phyloP scores from a whole-genome alignment of 2,888 invertebrate genomes.

The Acanthacorydalis orientalis region DNA sequence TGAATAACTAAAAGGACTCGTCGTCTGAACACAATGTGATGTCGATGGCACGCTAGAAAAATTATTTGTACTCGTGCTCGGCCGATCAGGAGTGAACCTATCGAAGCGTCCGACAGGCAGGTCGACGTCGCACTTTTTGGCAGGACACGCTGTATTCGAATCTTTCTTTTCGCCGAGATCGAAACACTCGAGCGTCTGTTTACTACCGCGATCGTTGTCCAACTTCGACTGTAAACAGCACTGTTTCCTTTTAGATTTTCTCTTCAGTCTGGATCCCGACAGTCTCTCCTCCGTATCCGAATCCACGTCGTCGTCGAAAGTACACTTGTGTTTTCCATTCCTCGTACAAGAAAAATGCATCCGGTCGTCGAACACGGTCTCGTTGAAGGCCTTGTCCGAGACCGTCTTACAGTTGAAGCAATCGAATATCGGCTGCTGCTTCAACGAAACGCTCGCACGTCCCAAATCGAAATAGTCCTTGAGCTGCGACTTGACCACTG shows the following conservation, averaged over 20 bases:
- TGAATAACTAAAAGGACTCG: slow-evolving; percentile 5
- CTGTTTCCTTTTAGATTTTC: slow-evolving; percentile 18
- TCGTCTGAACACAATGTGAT: slow-evolving; percentile 1
- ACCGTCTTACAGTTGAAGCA: slow-evolving; percentile 8
- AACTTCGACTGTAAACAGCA: slow-evolving; percentile 19
- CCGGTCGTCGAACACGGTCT: slow-evolving; percentile 43
- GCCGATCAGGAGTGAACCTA: slow-evolving; percentile 9
- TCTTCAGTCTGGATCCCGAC: slow-evolving; percentile 19
- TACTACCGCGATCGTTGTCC: slow-evolving; percentile 20
- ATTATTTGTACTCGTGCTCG: slow-evolving; percentile 6
- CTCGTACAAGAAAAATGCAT: slow-evolving; percentile 54
- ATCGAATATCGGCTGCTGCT: slow-evolving; percentile 7
- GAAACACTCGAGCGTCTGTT: slow-evolving; percentile 17
- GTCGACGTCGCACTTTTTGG: too few species aligned
- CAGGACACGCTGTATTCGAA: too few species aligned
- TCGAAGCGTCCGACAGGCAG: slow-evolving; percentile 2
- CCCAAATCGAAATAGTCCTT: not conserved
- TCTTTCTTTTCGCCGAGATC: slow-evolving; percentile 13
- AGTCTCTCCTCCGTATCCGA: slow-evolving; percentile 15
- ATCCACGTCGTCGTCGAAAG: slow-evolving; percentile 53
- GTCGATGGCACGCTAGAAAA: slow-evolving; percentile 8
- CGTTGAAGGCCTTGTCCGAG: slow-evolving; percentile 12
- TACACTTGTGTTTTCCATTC: slow-evolving; percentile 62
- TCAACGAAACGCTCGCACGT: slow-evolving; percentile 4
- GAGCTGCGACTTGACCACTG: slow-evolving; percentile 9